These are phyloP conservation scores for Upupa epops DNA, from an alignment of 2,113 vertebrate species.

Conservation along the genomic window DNA sequence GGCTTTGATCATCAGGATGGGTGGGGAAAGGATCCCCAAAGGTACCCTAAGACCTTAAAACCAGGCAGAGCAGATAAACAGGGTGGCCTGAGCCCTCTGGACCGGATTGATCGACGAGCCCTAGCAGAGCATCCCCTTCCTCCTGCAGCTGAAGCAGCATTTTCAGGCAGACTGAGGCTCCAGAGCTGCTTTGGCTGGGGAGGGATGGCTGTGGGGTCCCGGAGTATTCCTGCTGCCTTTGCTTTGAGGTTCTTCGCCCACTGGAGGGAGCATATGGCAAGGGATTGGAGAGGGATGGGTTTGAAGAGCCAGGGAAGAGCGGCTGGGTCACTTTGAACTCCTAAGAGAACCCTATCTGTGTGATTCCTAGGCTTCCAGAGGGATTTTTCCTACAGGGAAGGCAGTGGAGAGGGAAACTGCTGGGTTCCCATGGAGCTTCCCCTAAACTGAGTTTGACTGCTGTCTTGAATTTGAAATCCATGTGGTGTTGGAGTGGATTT, in stretches of 20 bases:
- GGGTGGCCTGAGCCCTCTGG: background rate
- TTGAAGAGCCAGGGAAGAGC: background rate
- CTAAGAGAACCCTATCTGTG: no score
- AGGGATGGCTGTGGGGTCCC: fast-evolving
- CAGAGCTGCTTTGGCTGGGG: no score
- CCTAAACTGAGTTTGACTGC: background rate
- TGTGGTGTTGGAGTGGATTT: background rate
- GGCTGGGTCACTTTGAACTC: no score
- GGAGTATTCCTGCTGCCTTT: background rate
- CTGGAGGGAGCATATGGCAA: conserved; percentile 61
- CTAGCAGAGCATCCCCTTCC: background rate
- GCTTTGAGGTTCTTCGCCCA: conserved; percentile 14
- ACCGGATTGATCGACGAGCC: background rate
- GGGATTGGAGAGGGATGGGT: background rate
- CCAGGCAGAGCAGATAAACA: background rate
- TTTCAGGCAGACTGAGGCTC: background rate
- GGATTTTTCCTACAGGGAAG: background rate
- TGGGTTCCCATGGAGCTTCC: background rate
- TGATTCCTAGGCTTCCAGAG: background rate
- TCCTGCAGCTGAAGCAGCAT: background rate
- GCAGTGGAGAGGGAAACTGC: background rate
- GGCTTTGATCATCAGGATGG: background rate
- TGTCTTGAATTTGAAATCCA: background rate
- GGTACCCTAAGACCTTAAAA: background rate
- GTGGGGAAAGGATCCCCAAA: background rate